Conservation (phyloP, 64 coral and sea anemone genomes). For the Astreopora myriophthalma region DNA sequence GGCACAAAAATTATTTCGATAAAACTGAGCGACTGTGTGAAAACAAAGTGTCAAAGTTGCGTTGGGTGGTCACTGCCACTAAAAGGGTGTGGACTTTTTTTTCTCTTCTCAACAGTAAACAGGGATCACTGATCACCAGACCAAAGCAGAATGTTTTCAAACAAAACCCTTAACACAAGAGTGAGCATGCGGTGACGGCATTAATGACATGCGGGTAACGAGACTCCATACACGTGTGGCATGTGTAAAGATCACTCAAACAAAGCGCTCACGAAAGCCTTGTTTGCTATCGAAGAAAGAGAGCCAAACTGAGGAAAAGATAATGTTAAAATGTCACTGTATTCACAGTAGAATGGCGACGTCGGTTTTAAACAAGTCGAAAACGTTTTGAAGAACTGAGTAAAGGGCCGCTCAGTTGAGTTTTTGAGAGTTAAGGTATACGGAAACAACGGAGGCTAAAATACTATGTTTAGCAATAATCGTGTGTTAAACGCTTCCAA, state of each 20-base stretch:
- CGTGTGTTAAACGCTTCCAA: background rate
- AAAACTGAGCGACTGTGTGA: background rate
- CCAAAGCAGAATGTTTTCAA: conserved; percentile 26
- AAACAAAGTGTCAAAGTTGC: background rate
- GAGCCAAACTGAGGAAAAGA: background rate
- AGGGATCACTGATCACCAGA: background rate
- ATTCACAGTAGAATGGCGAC: background rate
- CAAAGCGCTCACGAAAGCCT: background rate
- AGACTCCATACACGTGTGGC: background rate
- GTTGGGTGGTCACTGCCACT: background rate
- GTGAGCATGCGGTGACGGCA: conserved; percentile 20
- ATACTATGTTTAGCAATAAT: background rate
- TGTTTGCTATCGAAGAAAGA: background rate
- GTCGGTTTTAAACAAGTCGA: background rate
- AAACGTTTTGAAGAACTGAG: too few relatives aligned
- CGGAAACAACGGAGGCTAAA: background rate
- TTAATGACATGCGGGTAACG: conserved; percentile 40
- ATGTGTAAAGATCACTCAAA: conserved; percentile 8
- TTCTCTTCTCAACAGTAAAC: background rate
- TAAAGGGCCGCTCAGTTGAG: background rate
- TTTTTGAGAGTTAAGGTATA: background rate
- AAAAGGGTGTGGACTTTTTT: background rate
- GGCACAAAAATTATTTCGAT: background rate
- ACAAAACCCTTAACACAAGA: conserved; percentile 1
- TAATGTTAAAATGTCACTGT: background rate